These are phyloP conservation scores for Euplagia quadripunctaria DNA, from an alignment of 2,888 invertebrate genomes.

Conservation along the genomic window DNA sequence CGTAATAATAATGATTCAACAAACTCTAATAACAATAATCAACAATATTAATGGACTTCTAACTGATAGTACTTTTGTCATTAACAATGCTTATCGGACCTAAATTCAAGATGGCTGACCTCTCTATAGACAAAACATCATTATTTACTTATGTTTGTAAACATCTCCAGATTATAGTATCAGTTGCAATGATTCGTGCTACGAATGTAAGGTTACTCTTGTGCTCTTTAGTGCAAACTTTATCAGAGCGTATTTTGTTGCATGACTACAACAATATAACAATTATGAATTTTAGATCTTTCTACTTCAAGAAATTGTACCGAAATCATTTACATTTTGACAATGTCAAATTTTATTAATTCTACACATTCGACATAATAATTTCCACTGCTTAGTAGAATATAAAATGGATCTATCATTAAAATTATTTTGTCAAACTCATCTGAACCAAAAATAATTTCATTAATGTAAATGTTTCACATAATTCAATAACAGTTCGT, in stretches of 20 bases:
- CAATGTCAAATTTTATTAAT: background rate
- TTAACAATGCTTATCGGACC: constrained; percentile 34
- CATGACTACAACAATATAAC: background rate
- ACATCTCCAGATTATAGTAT: constrained; percentile 19
- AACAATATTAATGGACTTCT: constrained; percentile 21
- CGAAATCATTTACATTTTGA: constrained; percentile 6
- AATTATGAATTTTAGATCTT: background rate
- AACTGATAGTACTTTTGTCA: constrained; percentile 23
- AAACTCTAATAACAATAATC: constrained; percentile 1
- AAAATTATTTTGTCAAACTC: constrained; percentile 4
- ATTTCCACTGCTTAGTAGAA: background rate
- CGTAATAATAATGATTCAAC: background rate
- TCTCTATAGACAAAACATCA: constrained; percentile 37
- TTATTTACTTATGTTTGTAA: constrained; percentile 34
- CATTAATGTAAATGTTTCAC: background rate
- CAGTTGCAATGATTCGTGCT: constrained; percentile 9
- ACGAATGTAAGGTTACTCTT: background rate
- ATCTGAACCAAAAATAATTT: background rate
- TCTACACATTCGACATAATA: background rate
- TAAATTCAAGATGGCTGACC: constrained; percentile 38
- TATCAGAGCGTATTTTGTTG: background rate
- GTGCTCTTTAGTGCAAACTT: background rate
- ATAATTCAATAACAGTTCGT: constrained; percentile 1
- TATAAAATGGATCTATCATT: background rate
- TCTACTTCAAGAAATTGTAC: constrained; percentile 3